Conservation (phyloP, 1,140 invertebrate species). For the Saccostrea glomerata region DNA sequence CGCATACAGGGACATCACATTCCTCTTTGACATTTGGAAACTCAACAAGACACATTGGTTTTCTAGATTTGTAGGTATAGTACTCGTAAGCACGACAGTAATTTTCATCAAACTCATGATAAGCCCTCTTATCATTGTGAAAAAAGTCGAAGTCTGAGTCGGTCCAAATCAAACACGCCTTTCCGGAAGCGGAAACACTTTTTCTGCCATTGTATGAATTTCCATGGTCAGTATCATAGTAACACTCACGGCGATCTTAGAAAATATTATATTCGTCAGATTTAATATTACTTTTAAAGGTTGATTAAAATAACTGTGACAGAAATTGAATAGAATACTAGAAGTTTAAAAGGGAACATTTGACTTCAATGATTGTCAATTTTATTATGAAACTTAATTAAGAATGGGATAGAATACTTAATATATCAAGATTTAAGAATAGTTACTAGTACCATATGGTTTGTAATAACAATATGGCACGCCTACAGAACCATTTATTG, state of each 20-base stretch:
- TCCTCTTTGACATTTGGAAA: not conserved
- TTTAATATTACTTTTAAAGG: too few species aligned
- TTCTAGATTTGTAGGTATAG: not conserved
- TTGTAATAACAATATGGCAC: constrained; percentile 42
- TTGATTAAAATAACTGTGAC: too few species aligned
- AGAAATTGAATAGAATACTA: too few species aligned
- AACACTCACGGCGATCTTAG: constrained; percentile 37
- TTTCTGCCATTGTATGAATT: constrained; percentile 42
- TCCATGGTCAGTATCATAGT: constrained; percentile 29
- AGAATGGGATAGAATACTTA: too few species aligned
- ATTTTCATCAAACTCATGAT: constrained; percentile 42
- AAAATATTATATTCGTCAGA: not conserved
- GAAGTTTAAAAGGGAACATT: too few species aligned
- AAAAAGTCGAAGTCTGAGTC: not conserved
- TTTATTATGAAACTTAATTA: too few species aligned
- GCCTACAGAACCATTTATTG: not conserved
- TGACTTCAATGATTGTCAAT: too few species aligned
- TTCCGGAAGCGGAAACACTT: constrained; percentile 29
- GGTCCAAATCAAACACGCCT: not conserved
- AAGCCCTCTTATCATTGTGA: not conserved
- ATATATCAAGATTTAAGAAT: too few species aligned
- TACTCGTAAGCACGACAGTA: constrained; percentile 22
- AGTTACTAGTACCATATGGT: constrained; percentile 11
- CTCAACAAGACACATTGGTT: constrained; percentile 27
- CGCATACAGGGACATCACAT: constrained; percentile 37